Base-by-base conservation (phyloP, 2,888 invertebrate species). In the Agonum fuliginosum region DNA sequence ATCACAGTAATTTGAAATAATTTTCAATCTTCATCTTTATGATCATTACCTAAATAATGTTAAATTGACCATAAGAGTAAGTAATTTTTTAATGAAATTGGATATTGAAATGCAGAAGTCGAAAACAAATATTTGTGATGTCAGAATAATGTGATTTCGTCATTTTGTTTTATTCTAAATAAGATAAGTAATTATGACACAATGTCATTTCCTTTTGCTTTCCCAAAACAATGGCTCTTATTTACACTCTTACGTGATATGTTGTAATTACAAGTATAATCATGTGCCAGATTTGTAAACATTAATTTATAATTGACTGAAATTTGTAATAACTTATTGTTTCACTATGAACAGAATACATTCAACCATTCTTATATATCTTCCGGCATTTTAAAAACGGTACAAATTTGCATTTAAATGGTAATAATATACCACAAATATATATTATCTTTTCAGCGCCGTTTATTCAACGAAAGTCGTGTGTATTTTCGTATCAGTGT, bases 271-370 rank as follows among this genome's bases (percentile, higher is more conserved):
- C 41, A 67, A 67, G 3, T 20, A 41, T 67, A 67, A 67, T 37
- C 67, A 41, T 67, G 67, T 67, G 67, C 67, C 20, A 67, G 67
- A 67, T 67, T 67, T 67, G 67, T 67, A 41, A 67, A 67, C 67
- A 67, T 67, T 67, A 41, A 41, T 67, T 67, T 67, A 41, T 67
- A 67, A 67, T 67, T 67, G 67, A 67, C 37, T 41, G 19, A 3
- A 41, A 67, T 67, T 67, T 67, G 67, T 67, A 67, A 67, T 67
- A 5, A 62, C 30, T 62, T 67, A 41, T 67, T 67, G 19, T 67
- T 62, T 54, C 22, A 54, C 54, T 54, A 46, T n/a, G 46, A 4
- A 3, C 2, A 8, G 17, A 17, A 4, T 46, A 46, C 17, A 17
- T 6, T 43, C 14, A n/a, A 43, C 4, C 24, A 17, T 62, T 30